A percentile compares a stretch with the other conserved stretches of the same genome.
Conservation (phyloP, 2,797 vertebrate genomes). For the Falco biarmicus region DNA sequence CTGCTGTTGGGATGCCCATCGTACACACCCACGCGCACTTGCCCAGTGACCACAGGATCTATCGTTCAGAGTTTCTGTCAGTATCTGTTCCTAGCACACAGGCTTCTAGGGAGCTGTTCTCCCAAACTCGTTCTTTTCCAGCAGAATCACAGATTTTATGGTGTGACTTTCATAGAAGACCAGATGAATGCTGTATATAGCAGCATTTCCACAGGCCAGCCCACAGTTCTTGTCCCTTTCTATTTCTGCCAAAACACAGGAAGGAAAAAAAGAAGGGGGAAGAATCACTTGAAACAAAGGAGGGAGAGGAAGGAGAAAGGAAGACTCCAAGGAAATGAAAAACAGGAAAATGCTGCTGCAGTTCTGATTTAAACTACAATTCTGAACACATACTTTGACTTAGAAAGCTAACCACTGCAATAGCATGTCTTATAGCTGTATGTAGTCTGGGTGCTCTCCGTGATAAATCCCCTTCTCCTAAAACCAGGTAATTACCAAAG, state of each 20-base stretch:
- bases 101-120: background rate
- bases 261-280: background rate
- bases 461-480: background rate
- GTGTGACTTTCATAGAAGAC: background rate
- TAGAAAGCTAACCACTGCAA: background rate
- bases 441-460: background rate
- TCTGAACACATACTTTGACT: background rate
- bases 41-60: background rate
- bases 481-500: background rate
- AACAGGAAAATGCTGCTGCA: background rate
- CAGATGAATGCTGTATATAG: constrained; percentile 48
- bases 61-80: background rate
- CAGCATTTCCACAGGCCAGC: constrained; percentile 35
- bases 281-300: background rate
- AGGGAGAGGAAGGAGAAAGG: background rate
- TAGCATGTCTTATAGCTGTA: fast-evolving
- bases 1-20: background rate
- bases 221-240: background rate
- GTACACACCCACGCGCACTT: fast-evolving
- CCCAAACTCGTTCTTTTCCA: background rate
- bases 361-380: background rate
- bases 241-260: background rate
- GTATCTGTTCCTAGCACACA: background rate
- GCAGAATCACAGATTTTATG: background rate
- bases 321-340: background rate